phyloP scores from a whole-genome alignment of 2,888 invertebrate species.

The Archaeoteleia sp. region DNA sequence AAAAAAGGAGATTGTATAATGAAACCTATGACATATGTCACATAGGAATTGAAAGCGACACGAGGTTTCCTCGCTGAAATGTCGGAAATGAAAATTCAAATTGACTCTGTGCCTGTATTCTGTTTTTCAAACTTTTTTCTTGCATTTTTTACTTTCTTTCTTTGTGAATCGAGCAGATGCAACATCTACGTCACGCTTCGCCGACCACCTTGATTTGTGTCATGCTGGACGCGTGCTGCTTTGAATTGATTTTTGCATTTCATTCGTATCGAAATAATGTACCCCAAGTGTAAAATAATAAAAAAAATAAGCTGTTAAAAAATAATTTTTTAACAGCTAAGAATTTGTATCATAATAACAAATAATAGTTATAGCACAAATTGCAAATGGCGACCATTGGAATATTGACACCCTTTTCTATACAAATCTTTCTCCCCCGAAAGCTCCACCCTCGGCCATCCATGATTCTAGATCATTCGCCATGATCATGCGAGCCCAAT shows the following conservation, averaged over 20 bases:
- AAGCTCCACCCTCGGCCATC: conserved; percentile 3
- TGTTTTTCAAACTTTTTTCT: neutral
- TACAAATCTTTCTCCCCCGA: neutral
- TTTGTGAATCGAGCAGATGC: neutral
- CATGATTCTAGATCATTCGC: conserved; percentile 22
- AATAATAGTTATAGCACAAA: no score
- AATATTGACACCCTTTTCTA: no score
- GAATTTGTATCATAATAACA: no score
- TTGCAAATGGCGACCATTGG: no score
- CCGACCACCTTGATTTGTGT: neutral
- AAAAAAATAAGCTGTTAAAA: no score
- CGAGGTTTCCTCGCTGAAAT: no score
- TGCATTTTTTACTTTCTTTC: conserved; percentile 1
- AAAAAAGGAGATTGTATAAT: no score
- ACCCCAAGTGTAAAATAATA: conserved; percentile 1
- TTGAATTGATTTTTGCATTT: conserved; percentile 16
- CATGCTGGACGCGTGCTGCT: conserved; percentile 9
- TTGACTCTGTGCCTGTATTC: no score
- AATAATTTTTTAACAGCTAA: no score
- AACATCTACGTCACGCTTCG: conserved; percentile 1
- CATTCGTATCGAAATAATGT: conserved; percentile 1
- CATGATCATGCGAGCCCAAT: conserved; percentile 33
- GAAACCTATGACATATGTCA: no score
- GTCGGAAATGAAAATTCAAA: no score
- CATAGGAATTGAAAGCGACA: no score